Evolutionary conservation across 2,797 vertebrate species (phyloP), one percentile per base, ranked within the genome.

Genomic region (Periophthalmus magnuspinnatus): DNA sequence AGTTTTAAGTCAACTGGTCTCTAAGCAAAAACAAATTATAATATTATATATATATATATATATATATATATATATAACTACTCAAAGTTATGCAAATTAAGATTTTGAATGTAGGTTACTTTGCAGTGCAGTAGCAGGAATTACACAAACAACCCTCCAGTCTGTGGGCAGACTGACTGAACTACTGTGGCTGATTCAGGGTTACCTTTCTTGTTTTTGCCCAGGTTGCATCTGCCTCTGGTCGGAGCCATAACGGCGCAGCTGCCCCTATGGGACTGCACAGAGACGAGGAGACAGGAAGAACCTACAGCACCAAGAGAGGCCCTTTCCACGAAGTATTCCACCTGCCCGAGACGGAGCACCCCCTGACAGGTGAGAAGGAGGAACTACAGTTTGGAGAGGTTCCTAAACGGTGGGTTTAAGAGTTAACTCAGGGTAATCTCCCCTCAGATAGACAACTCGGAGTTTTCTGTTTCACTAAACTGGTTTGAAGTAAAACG

Each of bases 321-420:
- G 96, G 95, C 48, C 94, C 95, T 9, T 99, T 99, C 82, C 96
- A 98, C 3, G 97, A 99, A 70, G 92, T 99, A 78, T 99, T 99
- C 81, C 97, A 91, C 86, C 81, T 99, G 50, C 90, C 95, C 0
- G 98, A 99, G 85, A 95, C 89, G 0, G 98, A 99, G 80, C 95
- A 92, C 21, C 98, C 98, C 2, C 91, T 99, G 71, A 72, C 95
- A 83, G 97, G 97, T 99, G 84, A 5, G 78, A 5, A 14, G 28
- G 24, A 50, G 69, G 65, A 67, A 17, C n/a, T 58, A 28, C 24
- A 54, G 34, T 56, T 14, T 28, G 19, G 19, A 19, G 55, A 57
- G 55, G 28, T 28, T 28, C 28, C 28, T 28, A 28, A 28, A 28
- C 1, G 28, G 28, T 28, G 28, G 28, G 28, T 28, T 28, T n/a